Evolutionary conservation across 2,797 vertebrate species (phyloP).

Genomic region (Tangara arthus): DNA sequence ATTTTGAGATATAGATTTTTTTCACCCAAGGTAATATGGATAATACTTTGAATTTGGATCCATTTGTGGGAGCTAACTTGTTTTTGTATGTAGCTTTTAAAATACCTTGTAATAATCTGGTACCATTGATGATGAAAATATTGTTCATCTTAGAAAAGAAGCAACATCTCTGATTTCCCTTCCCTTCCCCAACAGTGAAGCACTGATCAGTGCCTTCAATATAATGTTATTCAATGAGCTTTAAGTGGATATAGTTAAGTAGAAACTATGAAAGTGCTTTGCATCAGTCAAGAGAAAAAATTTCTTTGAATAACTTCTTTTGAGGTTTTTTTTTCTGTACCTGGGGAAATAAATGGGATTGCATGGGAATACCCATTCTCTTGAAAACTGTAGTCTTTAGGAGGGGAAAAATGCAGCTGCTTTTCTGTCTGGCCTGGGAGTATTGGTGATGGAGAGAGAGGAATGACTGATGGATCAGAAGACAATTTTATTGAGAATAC

Average conservation of each 20-base stretch:
- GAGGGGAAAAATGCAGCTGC: accelerated
- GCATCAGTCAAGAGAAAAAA: background rate
- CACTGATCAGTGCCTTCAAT: background rate
- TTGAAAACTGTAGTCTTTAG: background rate
- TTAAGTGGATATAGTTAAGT: background rate
- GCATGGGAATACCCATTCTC: background rate
- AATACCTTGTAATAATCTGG: background rate
- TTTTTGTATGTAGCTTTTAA: background rate
- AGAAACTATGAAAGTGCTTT: background rate
- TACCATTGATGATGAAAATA: background rate
- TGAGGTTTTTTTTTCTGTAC: accelerated
- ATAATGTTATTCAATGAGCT: background rate
- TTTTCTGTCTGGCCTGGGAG: background rate
- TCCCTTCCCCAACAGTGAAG: background rate
- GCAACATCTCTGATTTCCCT: background rate
- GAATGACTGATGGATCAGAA: background rate
- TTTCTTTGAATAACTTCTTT: background rate
- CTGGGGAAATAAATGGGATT: background rate
- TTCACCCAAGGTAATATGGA: background rate
- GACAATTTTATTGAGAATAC: background rate
- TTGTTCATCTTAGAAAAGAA: background rate
- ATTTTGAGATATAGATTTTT: background rate
- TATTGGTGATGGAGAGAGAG: background rate
- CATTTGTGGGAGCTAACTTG: background rate
- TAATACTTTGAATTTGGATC: background rate